Evolutionary conservation across 2,888 invertebrate genomes (phyloP), one percentile per base, ranked within the genome.

Genomic region (Bhutanitis thaidina): DNA sequence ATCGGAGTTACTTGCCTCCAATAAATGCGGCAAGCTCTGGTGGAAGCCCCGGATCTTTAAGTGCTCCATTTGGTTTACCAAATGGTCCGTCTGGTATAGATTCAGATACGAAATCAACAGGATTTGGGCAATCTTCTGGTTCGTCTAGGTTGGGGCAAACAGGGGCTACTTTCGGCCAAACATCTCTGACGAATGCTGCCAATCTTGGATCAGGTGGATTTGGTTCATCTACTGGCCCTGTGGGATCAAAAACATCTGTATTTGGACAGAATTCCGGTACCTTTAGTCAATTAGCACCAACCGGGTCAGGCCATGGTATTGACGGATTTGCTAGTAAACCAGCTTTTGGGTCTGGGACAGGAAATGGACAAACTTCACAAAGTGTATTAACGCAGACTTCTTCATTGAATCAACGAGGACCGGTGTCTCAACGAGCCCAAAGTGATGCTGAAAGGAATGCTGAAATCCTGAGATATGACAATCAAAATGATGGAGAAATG

Each of bases 1-100:
- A 89, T 60, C 74, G 86, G 58, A 77, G 82, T 7, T 89, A 89
- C 62, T 72, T 89, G 16, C 89, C 89, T 36, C 88, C 88, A n/a
- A 66, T 73, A 15, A 77, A 66, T 43, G 89, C 88, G 52, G 77
- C 72, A 0, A 71, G 75, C 4, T 81, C 89, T 58, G 89, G 89
- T 12, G 89, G 88, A 0, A 83, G 83, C 39, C 81, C 86, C 39
- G 88, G 83, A 9, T 70, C 81, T 7, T 57, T 89, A 32, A 70
- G 62, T 2, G 78, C 86, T 8, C 89, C 88, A 40, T 58, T 57
- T 34, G 64, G 64, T 1, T 51, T 56, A 16, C 49, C 7, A 36
- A 53, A 46, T 43, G 53, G 54, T 7, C 55, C 47, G 8, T 32
- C 53, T 14, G 54, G 53, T 27, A 20, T 2, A 3, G 43, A 27